Base-by-base conservation (phyloP, 53 echinoderm and acorn worm genomes). In the Hippasteria phrygiana region DNA sequence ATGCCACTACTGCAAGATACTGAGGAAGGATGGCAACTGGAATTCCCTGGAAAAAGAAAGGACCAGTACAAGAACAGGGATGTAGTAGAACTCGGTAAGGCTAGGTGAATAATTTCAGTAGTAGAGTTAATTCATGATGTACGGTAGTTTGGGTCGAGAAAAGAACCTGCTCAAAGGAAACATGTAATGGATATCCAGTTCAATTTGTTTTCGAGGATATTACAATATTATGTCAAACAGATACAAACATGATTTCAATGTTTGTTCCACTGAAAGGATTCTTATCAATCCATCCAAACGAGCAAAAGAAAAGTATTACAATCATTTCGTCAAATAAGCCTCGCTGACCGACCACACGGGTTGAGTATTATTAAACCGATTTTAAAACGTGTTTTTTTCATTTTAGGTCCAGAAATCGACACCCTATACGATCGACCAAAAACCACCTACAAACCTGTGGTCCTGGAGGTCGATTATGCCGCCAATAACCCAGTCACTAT, bases 401-500 rank as follows among this genome's bases (percentile, higher is more conserved):
- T 51, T 51, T 14, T 26, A 77, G 77, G 77, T 1, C 77, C 77
- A 12, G 32, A 28, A 22, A 54, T 77, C 11, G 41, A 35, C 55
- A 18, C 0, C 27, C 37, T 77, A 7, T 17, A 77, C 32, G 55
- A 77, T 37, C 54, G 55, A 6, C 7, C 27, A 20, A 77, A 77
- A 54, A 77, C 53, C 34, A 77, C 53, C 41, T 35, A 20, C 18
- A 77, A 77, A 4, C 54, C 35, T 0, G 41, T 41, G 36, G 22
- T 55, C n/a, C 55, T 77, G 28, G 14, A 16, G 20, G 77, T 77
- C 17, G 77, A 54, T 1, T 77, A 77, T 18, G 34, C 5, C 20
- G 77, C 77, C 0, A 51, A 54, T 27, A 77, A 77, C 55, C 77
- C 77, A 0, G 77, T 77, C 35, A 77, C 55, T 33, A 77, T 77